These are phyloP conservation scores for Trachurus trachurus DNA, from an alignment of 2,797 vertebrate genomes.

Conservation along the genomic window DNA sequence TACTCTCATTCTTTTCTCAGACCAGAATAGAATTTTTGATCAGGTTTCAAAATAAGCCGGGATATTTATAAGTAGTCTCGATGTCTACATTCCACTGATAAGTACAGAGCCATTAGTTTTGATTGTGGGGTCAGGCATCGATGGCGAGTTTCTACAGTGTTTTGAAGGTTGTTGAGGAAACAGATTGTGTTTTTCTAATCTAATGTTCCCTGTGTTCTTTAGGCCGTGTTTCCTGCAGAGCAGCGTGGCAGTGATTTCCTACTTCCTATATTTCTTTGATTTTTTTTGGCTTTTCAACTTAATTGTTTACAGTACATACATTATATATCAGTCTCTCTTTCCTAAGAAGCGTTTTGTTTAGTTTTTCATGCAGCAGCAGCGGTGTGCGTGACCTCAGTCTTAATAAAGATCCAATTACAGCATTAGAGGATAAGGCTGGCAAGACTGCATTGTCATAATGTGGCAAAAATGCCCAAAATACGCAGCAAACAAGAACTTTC, in stretches of 20 bases:
- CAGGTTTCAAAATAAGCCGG: conserved; percentile 62
- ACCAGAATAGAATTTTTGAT: conserved; percentile 66
- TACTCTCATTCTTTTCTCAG: conserved; percentile 51
- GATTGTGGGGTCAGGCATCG: conserved; percentile 52
- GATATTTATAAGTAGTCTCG: conserved; percentile 68
- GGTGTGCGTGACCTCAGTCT: not conserved
- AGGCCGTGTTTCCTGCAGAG: conserved; percentile 28
- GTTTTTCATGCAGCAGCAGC: not conserved
- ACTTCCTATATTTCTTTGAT: conserved; percentile 1
- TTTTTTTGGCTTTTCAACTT: not conserved
- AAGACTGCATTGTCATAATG: not conserved
- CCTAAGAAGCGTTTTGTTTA: not conserved
- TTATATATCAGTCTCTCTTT: not conserved
- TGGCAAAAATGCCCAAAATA: not conserved
- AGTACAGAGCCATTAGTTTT: conserved; percentile 60
- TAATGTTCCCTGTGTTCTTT: conserved; percentile 49
- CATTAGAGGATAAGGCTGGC: not conserved
- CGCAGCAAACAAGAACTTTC: not conserved
- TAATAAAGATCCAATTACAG: not conserved
- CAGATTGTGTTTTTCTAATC: conserved; percentile 50
- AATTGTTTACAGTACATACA: conserved; percentile 6
- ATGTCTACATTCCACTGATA: conserved; percentile 75
- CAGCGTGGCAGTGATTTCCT: not conserved
- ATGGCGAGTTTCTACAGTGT: conserved; percentile 47
- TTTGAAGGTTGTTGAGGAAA: conserved; percentile 73